Evolutionary conservation across 53 echinoderm and acorn worm species (phyloP).

Genomic region (Holothuria scabra): DNA sequence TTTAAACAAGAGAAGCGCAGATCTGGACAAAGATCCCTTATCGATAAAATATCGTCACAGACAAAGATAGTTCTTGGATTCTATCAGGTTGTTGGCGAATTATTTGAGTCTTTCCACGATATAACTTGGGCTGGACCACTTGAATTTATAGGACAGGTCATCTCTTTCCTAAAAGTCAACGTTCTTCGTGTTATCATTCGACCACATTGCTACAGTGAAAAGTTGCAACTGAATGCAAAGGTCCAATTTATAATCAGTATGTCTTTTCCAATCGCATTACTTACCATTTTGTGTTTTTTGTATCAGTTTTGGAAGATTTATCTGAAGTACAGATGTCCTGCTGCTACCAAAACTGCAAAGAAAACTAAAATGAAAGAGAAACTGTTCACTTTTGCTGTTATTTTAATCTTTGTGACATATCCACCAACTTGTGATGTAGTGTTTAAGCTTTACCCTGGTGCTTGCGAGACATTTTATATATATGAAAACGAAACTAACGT

Average conservation of each 20-base stretch:
- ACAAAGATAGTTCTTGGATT: conserved; percentile 10
- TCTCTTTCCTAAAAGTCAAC: background rate
- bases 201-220: background rate
- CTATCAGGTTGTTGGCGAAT: conserved; percentile 23
- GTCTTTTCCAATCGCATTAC: background rate
- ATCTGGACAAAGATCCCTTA: background rate
- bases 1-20: no score
- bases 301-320: no score
- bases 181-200: background rate
- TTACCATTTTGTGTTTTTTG: no score
- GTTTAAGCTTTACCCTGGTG: conserved; percentile 3
- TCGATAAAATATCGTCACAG: background rate
- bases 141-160: background rate
- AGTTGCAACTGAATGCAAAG: background rate
- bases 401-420: conserved; percentile 23
- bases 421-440: conserved; percentile 25
- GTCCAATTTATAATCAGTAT: background rate
- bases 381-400: background rate
- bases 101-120: background rate
- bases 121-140: background rate
- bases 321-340: background rate
- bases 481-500: background rate
- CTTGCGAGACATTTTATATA: conserved; percentile 9
- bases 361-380: no score
- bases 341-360: background rate